Evolutionary conservation across 2,113 vertebrate species (phyloP).

Genomic region (Corythornis vintsioides): DNA sequence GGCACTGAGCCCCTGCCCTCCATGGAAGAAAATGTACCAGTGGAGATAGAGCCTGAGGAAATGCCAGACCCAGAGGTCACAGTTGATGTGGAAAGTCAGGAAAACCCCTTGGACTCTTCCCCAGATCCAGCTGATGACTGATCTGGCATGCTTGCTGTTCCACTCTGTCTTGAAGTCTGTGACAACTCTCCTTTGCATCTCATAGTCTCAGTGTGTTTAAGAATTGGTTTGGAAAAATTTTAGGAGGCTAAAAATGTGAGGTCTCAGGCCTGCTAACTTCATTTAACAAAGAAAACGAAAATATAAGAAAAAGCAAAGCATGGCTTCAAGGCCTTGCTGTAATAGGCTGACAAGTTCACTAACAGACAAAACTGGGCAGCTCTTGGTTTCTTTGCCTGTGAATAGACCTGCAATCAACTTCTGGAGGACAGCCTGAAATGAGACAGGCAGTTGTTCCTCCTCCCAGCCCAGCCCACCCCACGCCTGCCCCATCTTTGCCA

Average conservation of each 20-base stretch:
- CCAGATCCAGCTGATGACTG: slow-evolving; percentile 36
- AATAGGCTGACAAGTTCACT: not conserved
- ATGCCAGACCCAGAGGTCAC: slow-evolving; percentile 16
- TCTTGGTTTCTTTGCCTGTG: not conserved
- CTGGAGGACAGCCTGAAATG: not conserved
- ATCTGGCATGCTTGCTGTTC: not conserved
- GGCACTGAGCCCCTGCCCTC: not conserved
- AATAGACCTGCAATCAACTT: not conserved
- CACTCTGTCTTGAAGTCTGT: not conserved
- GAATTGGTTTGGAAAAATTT: not conserved
- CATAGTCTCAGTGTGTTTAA: slow-evolving; percentile 7
- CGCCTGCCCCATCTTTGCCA: not conserved
- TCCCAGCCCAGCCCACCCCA: not conserved
- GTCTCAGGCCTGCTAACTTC: not conserved
- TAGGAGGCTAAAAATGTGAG: not conserved
- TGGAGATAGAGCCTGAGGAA: not conserved
- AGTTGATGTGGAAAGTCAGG: slow-evolving; percentile 17
- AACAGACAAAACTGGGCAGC: not conserved
- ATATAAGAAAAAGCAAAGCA: not conserved
- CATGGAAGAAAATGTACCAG: not conserved
- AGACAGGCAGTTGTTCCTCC: rapidly evolving
- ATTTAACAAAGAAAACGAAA: not conserved
- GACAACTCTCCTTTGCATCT: not conserved
- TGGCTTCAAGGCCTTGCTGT: not conserved
- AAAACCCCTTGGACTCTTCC: slow-evolving; percentile 26